Evolutionary conservation across 1,140 invertebrate species (phyloP).

Genomic region (Trachymyrmex septentrionalis): DNA sequence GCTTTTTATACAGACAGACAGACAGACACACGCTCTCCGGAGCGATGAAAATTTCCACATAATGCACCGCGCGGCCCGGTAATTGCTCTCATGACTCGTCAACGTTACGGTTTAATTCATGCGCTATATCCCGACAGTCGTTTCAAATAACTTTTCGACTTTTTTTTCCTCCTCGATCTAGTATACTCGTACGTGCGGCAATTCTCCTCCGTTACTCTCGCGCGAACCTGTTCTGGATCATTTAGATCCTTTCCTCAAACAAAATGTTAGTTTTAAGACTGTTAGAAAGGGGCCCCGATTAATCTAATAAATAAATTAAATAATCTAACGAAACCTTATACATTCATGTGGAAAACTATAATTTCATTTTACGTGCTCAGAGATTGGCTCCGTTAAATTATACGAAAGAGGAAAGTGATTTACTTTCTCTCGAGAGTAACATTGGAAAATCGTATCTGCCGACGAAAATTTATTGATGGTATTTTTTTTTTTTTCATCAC

Average conservation of each 20-base stretch:
- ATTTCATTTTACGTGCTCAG: neutral
- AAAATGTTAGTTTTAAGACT: constrained; percentile 17
- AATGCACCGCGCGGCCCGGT: constrained; percentile 51
- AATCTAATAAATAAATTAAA: neutral
- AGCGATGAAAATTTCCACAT: constrained; percentile 56
- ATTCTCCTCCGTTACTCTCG: constrained; percentile 24
- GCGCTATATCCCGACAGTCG: constrained; percentile 29
- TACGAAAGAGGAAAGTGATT: neutral
- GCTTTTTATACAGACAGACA: constrained; percentile 33
- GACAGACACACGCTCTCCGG: neutral
- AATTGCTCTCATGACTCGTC: constrained; percentile 63
- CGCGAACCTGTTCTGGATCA: constrained; percentile 35
- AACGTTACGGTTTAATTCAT: constrained; percentile 58
- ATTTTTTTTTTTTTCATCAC: neutral
- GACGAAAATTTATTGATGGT: neutral
- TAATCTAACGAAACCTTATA: neutral
- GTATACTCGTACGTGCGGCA: constrained; percentile 7
- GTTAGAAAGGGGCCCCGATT: neutral
- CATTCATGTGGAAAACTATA: neutral
- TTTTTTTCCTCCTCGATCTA: neutral
- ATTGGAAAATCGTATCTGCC: neutral
- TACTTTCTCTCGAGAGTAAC: neutral
- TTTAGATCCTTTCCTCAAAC: constrained; percentile 19
- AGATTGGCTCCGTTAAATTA: neutral
- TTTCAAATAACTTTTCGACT: constrained; percentile 44